Evolutionary conservation across 2,113 vertebrate species (phyloP), one percentile per base, ranked within the genome.

Genomic region (Plestiodon gilberti): DNA sequence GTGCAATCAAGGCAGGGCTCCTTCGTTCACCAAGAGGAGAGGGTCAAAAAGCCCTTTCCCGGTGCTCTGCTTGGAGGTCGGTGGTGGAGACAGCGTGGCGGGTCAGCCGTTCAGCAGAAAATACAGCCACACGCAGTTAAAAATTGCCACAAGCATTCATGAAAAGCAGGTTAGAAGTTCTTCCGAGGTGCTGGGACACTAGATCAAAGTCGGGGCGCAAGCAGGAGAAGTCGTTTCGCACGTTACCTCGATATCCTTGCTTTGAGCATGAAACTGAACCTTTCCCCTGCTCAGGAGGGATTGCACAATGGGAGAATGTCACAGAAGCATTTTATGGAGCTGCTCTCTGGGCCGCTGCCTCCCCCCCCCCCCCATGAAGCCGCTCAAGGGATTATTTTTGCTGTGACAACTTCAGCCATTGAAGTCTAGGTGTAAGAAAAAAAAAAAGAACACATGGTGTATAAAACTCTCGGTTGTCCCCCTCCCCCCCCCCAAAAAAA

Each of bases 361-460:
- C 84, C 80, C 1, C 87, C 1, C 55, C 55, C 87, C 1, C 55
- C 55, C 82, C 57, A 40, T 76, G 88, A 90, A 87, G 82, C 82
- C 90, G 74, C 43, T 70, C 74, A 89, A 80, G 89, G 38, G 61
- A 65, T 18, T 64, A 86, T 82, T 75, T 85, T 71, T 75, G 5
- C 1, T 83, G 80, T 91, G 83, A 83, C 33, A 88, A 91, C 88
- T 89, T 91, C 81, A 90, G 81, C 59, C 88, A 78, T 61, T 77
- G 71, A 91, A 93, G 70, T 59, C 87, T 89, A 69, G 52, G 52
- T 65, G 61, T 74, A 89, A 88, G 43, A 87, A 52, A 4, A 30
- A 22, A 71, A 81, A 20, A 61, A 57, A 57, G 48, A 89, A 91
- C 67, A 22, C 73, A 61, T 88, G 52, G 30, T 20, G 23, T 91